phyloP scores from a whole-genome alignment of 2,888 invertebrate genomes.

The Trypoxylon attenuatum region DNA sequence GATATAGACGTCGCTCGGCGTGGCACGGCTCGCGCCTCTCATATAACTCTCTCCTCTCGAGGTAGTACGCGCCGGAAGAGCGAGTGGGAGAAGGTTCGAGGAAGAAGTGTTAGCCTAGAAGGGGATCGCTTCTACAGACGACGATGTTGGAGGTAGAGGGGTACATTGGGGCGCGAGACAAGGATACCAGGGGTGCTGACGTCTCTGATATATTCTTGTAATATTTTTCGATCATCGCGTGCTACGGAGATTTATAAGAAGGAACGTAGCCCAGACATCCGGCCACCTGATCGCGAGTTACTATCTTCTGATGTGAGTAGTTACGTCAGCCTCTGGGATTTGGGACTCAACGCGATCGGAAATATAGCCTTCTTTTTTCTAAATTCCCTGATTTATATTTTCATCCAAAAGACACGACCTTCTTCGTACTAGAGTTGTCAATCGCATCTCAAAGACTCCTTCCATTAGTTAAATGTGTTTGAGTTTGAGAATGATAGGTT shows the following conservation, averaged over 20 bases:
- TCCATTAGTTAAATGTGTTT: too few species aligned
- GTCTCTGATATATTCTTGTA: conserved; percentile 73
- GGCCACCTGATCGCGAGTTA: conserved; percentile 73
- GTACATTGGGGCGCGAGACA: neutral
- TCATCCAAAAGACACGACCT: too few species aligned
- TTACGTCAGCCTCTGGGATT: too few species aligned
- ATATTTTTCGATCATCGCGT: conserved; percentile 75
- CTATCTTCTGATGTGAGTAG: conserved; percentile 58
- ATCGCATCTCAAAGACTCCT: too few species aligned
- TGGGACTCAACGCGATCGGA: too few species aligned
- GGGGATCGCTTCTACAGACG: conserved; percentile 9
- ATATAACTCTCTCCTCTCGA: conserved; percentile 62
- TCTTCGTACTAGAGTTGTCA: too few species aligned
- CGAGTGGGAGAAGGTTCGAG: too few species aligned
- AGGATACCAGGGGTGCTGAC: conserved; percentile 64
- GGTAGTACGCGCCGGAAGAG: conserved; percentile 45
- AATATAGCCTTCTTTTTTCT: neutral
- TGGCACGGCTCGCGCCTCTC: conserved; percentile 56
- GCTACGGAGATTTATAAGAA: conserved; percentile 72
- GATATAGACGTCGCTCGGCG: conserved; percentile 71
- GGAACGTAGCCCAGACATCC: conserved; percentile 58
- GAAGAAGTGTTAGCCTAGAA: conserved; percentile 33
- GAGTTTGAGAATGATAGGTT: too few species aligned
- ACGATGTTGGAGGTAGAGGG: conserved; percentile 3
- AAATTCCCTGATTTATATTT: too few species aligned